Evolutionary conservation across 2,888 invertebrate species (phyloP).

Genomic region (Trichacis sp.): DNA sequence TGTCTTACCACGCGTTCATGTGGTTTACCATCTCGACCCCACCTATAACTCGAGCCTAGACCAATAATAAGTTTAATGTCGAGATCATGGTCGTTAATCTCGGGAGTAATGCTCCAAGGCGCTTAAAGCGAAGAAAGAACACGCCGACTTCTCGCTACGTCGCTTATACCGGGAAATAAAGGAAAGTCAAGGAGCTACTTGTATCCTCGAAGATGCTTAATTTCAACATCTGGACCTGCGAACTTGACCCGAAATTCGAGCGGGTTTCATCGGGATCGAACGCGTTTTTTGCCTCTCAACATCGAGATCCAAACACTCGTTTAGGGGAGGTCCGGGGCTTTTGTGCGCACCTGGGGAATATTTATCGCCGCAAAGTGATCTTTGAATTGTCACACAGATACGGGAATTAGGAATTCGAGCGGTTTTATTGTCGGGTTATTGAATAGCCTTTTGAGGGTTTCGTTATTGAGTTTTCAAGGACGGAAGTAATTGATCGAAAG

Average conservation of each 20-base stretch:
- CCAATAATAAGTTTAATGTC: slow-evolving; percentile 42
- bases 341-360: too few relatives aligned
- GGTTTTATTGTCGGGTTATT: too few relatives aligned
- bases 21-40: slow-evolving; percentile 14
- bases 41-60: slow-evolving; percentile 33
- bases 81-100: slow-evolving; percentile 42
- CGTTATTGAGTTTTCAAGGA: too few relatives aligned
- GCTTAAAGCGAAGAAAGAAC: slow-evolving; percentile 23
- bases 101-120: slow-evolving; percentile 28
- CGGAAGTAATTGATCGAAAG: too few relatives aligned
- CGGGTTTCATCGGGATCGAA: not conserved
- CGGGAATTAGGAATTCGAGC: too few relatives aligned
- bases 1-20: slow-evolving; percentile 43
- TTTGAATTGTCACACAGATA: too few relatives aligned
- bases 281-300: not conserved
- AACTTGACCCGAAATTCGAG: not conserved
- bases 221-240: not conserved
- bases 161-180: slow-evolving; percentile 40
- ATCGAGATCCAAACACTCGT: too few relatives aligned
- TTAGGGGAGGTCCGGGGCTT: too few relatives aligned
- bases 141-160: slow-evolving; percentile 33
- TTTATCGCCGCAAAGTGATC: too few relatives aligned
- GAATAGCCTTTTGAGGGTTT: too few relatives aligned
- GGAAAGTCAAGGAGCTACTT: slow-evolving; percentile 31
- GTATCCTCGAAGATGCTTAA: slow-evolving; percentile 15